Base-by-base conservation (phyloP, 2,888 invertebrate species). In the Chymomyza fuscimana region DNA sequence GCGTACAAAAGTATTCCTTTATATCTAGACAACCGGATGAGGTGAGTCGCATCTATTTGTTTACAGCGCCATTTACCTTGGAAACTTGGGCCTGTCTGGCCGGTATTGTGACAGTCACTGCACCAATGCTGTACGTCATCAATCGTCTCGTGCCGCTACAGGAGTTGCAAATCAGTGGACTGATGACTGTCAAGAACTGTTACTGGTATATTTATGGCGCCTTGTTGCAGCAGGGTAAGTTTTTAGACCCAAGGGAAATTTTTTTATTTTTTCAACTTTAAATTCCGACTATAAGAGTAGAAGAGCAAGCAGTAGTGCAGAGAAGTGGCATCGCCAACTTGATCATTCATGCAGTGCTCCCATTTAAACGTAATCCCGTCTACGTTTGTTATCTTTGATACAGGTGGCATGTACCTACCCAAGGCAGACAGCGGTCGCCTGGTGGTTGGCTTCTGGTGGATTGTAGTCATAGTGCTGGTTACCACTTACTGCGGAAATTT, bases 401-500 rank as follows among this genome's bases (percentile, higher is more conserved):
- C 82, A 97, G 97, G 97, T 74, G 97, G 97, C 5, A 96, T 96
- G 94, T 95, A 96, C 87, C 92, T 97, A 46, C 98, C 98, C 0
- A 93, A 94, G 66, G 96, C 97, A 0, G 96, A 97, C 89, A 97
- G 97, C 81, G 97, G 97, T 3, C 94, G 98, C 6, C 91, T 97
- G 7, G 93, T 98, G 4, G 94, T 98, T 0, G 97, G 97, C 0
- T 95, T 96, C 1, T 98, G 98, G 98, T 98, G 98, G 98, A 91
- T 98, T 62, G 96, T 97, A 1, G 97, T 97, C 0, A 93, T 97
- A 74, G 96, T 98, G 0, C 93, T 97, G 22, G 96, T 97, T 0
- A 97, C 97, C 19, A 97, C 97, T 0, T 98, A 98, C 90, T 97
- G 97, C 67, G 98, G 98, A 2, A 97, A 97, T 92, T 93, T 98